Evolutionary conservation across 1,140 invertebrate genomes (phyloP).

Genomic region (Papilio xuthus): DNA sequence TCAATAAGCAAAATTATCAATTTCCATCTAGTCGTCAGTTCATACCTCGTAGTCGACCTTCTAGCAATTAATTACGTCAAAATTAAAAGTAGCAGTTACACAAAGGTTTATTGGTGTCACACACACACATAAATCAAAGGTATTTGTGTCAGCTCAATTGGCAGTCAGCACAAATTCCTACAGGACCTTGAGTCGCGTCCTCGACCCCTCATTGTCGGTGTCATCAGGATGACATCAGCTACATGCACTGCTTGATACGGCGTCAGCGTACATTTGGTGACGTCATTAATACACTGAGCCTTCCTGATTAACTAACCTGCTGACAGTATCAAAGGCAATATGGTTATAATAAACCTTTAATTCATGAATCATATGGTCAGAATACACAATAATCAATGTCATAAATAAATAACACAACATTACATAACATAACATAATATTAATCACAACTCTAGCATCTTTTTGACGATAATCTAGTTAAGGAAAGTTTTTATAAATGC

Average conservation of each 20-base stretch:
- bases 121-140: neutral
- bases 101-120: neutral
- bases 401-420: no score
- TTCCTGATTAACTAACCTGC: neutral
- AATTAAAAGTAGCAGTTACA: neutral
- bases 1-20: no score
- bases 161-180: constrained; percentile 5
- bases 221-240: constrained; percentile 3
- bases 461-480: no score
- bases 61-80: neutral
- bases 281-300: neutral
- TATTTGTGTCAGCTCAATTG: constrained; percentile 5
- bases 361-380: no score
- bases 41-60: neutral
- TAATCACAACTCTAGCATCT: no score
- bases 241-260: neutral
- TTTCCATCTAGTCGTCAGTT: neutral
- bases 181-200: neutral
- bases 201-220: constrained; percentile 1
- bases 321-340: no score
- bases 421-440: no score
- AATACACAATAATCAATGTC: no score
- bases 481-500: no score
- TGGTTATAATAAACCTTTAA: no score
- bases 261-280: neutral